phyloP scores from a whole-genome alignment of 2,888 invertebrate genomes.

The Melipona bicolor region DNA sequence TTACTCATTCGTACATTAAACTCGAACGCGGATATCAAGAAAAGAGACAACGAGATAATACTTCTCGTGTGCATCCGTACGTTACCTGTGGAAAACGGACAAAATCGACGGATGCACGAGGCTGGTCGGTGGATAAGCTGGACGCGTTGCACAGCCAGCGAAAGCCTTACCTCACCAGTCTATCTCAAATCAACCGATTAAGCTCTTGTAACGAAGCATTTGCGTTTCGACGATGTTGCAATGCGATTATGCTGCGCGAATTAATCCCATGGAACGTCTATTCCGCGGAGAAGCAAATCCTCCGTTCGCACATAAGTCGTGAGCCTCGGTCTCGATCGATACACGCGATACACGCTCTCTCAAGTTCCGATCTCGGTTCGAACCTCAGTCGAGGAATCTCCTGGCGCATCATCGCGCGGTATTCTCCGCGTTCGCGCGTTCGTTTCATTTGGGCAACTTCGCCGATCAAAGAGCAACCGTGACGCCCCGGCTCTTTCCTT shows the following conservation, averaged over 20 bases:
- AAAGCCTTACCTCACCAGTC: slow-evolving; percentile 33
- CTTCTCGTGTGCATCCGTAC: not conserved
- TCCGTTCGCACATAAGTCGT: slow-evolving; percentile 26
- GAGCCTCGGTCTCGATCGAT: not conserved
- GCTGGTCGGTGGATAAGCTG: not conserved
- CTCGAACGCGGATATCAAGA: not conserved
- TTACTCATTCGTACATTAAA: not conserved
- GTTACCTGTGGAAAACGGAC: too few species aligned
- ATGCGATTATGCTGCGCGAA: slow-evolving; percentile 54
- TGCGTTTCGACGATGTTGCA: slow-evolving; percentile 53
- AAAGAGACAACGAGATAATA: not conserved
- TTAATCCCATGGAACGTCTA: slow-evolving; percentile 55
- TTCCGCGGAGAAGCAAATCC: slow-evolving; percentile 51
- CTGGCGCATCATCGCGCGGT: too few species aligned
- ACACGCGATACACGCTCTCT: not conserved
- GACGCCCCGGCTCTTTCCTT: not conserved
- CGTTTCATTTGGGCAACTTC: not conserved
- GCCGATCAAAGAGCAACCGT: not conserved
- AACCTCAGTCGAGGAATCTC: not conserved
- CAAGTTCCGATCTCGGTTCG: not conserved
- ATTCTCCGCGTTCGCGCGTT: not conserved
- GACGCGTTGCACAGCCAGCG: slow-evolving; percentile 6
- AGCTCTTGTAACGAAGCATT: slow-evolving; percentile 61
- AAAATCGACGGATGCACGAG: not conserved
- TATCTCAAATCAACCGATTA: slow-evolving; percentile 46